Evolutionary conservation across 30 jellyfish, hydroid and myxozoan genomes (phyloP).

Genomic region (Morbakka virulenta): DNA sequence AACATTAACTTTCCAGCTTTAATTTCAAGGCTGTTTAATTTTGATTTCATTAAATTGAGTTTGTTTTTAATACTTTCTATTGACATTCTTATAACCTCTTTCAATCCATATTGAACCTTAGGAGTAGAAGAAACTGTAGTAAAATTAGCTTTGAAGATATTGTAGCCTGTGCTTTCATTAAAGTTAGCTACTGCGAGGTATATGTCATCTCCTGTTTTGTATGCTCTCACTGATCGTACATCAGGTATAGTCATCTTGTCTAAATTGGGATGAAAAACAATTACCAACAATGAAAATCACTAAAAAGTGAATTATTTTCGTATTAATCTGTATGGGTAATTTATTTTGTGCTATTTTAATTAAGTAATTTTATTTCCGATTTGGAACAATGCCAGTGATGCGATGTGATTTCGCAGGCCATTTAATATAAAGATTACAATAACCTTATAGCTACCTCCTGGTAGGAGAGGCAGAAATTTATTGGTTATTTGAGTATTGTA

Average conservation of each 20-base stretch:
- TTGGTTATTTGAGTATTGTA: too few relatives aligned
- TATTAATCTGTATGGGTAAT: too few relatives aligned
- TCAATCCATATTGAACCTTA: constrained; percentile 34
- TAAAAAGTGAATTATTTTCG: too few relatives aligned
- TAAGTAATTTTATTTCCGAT: too few relatives aligned
- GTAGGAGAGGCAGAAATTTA: too few relatives aligned
- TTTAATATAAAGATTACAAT: too few relatives aligned
- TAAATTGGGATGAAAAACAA: too few relatives aligned
- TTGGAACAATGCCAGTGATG: too few relatives aligned
- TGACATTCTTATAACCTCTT: constrained; percentile 16
- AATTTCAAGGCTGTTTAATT: constrained; percentile 7
- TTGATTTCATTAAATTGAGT: constrained; percentile 22
- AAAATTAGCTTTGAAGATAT: constrained; percentile 58
- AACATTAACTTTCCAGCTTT: constrained; percentile 31
- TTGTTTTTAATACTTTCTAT: constrained; percentile 13
- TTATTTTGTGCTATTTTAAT: too few relatives aligned
- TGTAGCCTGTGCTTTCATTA: constrained; percentile 55
- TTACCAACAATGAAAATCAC: too few relatives aligned
- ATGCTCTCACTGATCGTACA: constrained; percentile 77
- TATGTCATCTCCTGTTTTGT: constrained; percentile 18
- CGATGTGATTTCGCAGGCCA: too few relatives aligned
- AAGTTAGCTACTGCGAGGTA: constrained; percentile 84
- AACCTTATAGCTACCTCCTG: too few relatives aligned
- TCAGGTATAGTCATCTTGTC: constrained; percentile 59
- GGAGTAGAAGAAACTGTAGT: constrained; percentile 4